Base-by-base conservation (phyloP, 1,140 invertebrate species). In the Sipha flava region DNA sequence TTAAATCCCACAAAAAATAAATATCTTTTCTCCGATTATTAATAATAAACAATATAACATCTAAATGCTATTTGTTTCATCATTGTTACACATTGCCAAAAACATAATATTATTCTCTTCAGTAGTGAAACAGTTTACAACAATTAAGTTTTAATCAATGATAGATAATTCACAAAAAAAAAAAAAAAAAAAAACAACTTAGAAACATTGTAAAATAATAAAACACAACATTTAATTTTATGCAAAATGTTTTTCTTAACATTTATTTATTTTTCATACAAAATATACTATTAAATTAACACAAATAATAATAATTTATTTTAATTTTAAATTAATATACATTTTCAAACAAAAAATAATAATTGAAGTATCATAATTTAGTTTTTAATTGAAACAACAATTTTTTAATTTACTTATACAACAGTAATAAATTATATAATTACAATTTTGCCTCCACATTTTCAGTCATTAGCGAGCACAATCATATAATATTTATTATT, bases 231-330 rank as follows among this genome's bases (percentile, higher is more conserved):
- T n/a, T 18, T 34, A 29, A 34, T 73, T 73, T 73, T 34, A 12
- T 68, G 16, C 45, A 26, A 68, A 68, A 45, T 68, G 47, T 52
- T 34, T 26, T 34, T 73, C 29, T 75, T 37, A 40, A 43, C 14
- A 57, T 75, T 75, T 40, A 75, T 75, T 57, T 57, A 75, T 75
- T 75, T 75, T 75, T 40, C 52, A 75, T 75, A 75, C 72, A 75
- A 75, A 75, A 75, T 75, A 75, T 75, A 75, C 47, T 75, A 54
- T 75, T 57, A 72, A 16, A 75, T 75, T 37, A 75, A 75, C 72
- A 75, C 31, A 75, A 75, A 57, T 75, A 52, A 75, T 75, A 57
- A 75, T 75, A 12, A 43, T 68, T 26, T 45, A 26, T 68, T 68
- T 45, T 26, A 26, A 45, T 40, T 72, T 52, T 73, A 52, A 73